Conservation (phyloP, 2,797 vertebrate genomes). For the Phrynocephalus guinanensis region DNA sequence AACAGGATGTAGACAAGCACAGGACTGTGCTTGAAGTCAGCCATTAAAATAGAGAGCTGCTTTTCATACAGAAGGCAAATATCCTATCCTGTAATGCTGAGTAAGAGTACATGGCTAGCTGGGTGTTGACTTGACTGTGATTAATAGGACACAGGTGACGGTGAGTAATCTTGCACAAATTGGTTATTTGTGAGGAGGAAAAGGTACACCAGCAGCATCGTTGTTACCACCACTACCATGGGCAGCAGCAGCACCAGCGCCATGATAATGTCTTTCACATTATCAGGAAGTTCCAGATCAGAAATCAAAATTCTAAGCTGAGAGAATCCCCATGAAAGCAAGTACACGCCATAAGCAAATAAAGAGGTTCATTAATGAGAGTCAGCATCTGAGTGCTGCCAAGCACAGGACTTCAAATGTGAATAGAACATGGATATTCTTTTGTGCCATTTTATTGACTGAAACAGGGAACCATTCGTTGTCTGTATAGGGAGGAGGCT, state of each 20-base stretch:
- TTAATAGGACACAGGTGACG: conserved; percentile 9
- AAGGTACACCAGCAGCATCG: too few relatives aligned
- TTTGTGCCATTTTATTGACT: neutral
- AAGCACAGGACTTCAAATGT: conserved; percentile 10
- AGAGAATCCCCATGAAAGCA: neutral
- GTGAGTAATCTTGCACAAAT: conserved; percentile 47
- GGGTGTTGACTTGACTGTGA: conserved; percentile 28
- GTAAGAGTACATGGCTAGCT: conserved; percentile 30
- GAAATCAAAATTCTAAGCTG: conserved; percentile 42
- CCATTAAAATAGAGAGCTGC: neutral
- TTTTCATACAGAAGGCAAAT: too few relatives aligned
- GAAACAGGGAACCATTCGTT: neutral
- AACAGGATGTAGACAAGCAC: too few relatives aligned
- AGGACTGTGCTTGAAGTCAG: neutral
- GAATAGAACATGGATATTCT: conserved; percentile 18
- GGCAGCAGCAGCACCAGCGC: too few relatives aligned
- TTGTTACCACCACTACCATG: too few relatives aligned
- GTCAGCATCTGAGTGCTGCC: conserved; percentile 17
- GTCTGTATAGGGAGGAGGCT: neutral
- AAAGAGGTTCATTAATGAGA: conserved; percentile 3
- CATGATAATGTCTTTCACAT: too few relatives aligned
- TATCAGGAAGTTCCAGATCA: conserved; percentile 28
- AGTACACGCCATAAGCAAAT: neutral
- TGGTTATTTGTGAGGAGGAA: neutral
- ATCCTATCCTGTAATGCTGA: neutral